Percentiles rank a stretch among this genome's conserved stretches.
phyloP scores from a whole-genome alignment of 2,888 invertebrate genomes.

The Hoplodrina blanda region DNA sequence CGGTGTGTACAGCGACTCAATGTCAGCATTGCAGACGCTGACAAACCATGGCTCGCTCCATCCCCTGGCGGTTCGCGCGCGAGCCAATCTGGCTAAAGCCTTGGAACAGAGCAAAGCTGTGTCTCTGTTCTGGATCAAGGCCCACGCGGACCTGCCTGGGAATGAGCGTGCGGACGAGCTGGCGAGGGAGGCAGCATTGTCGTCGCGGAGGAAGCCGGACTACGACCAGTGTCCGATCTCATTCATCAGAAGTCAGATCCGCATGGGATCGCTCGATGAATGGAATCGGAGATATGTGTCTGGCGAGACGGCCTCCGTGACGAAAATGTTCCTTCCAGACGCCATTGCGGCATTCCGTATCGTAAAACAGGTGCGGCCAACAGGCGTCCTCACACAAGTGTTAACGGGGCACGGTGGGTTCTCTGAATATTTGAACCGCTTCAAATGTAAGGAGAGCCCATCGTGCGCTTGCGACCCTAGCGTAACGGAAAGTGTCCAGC shows the following conservation, averaged over 20 bases:
- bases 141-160: not conserved
- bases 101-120: not conserved
- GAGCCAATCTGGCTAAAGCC: no score
- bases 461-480: not conserved
- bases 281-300: not conserved
- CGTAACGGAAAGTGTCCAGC: rapidly evolving
- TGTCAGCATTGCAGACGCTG: not conserved
- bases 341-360: not conserved
- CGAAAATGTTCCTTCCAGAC: not conserved
- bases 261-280: not conserved
- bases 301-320: not conserved
- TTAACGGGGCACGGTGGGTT: not conserved
- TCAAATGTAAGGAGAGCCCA: not conserved
- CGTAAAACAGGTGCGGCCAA: not conserved
- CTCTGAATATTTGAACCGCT: not conserved
- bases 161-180: not conserved
- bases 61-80: not conserved
- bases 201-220: not conserved
- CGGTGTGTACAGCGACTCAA: not conserved
- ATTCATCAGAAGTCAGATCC: not conserved
- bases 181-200: no score
- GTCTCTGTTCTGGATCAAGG: constrained; percentile 4
- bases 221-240: not conserved
- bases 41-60: not conserved
- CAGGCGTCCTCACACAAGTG: not conserved